phyloP scores from a whole-genome alignment of 2,888 invertebrate species.

The Archips crataeganus region DNA sequence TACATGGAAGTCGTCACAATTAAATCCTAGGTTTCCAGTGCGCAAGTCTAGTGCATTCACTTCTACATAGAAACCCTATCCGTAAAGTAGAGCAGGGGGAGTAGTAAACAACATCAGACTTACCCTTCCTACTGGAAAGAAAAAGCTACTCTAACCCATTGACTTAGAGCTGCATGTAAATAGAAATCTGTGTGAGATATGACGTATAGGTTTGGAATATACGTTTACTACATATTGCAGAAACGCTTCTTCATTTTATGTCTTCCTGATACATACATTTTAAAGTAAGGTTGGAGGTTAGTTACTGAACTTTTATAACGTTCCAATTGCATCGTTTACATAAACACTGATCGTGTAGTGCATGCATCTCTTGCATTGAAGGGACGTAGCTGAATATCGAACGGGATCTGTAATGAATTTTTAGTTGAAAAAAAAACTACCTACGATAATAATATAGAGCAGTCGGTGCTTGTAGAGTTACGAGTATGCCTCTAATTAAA shows the following conservation, averaged over 20 bases:
- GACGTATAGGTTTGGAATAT: not conserved
- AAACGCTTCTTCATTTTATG: not conserved
- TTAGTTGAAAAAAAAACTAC: too few relatives aligned
- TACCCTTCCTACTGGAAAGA: not conserved
- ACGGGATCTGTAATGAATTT: not conserved
- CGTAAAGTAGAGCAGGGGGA: not conserved
- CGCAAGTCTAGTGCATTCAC: constrained; percentile 36
- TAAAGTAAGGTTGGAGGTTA: not conserved
- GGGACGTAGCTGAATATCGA: not conserved
- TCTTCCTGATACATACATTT: constrained; percentile 14
- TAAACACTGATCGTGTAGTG: not conserved
- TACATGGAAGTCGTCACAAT: not conserved
- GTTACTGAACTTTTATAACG: not conserved
- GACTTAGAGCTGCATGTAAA: not conserved
- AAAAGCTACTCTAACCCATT: not conserved
- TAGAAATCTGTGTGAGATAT: not conserved
- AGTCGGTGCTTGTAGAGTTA: too few relatives aligned
- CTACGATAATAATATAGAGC: too few relatives aligned
- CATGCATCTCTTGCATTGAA: not conserved
- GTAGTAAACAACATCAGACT: not conserved
- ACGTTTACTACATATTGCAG: not conserved
- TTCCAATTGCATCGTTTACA: not conserved
- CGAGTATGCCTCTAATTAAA: too few relatives aligned
- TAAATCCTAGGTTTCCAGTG: not conserved
- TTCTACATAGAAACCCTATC: constrained; percentile 27